phyloP scores from a whole-genome alignment of 2,797 vertebrate genomes.

The Clarias fuscus region DNA sequence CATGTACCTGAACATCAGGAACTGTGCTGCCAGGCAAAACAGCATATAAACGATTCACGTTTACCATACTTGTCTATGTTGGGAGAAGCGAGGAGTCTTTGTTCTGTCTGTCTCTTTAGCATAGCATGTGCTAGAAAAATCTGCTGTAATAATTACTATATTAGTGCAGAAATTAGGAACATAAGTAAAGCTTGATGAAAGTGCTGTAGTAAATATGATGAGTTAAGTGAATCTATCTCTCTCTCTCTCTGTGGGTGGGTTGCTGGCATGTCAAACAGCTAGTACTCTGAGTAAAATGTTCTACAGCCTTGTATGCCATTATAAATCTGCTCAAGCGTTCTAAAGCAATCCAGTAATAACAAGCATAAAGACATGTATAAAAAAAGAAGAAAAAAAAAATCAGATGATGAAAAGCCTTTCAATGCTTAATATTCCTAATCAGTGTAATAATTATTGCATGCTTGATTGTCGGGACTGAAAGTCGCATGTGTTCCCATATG shows the following conservation, averaged over 20 bases:
- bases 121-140: neutral
- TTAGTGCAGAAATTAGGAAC: neutral
- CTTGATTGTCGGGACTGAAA: conserved; percentile 62
- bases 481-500: conserved; percentile 57
- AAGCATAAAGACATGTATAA: neutral
- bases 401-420: conserved; percentile 23
- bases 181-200: neutral
- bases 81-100: neutral
- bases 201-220: conserved; percentile 1
- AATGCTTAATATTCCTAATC: conserved; percentile 53
- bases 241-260: neutral
- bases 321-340: neutral
- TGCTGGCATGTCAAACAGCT: conserved; percentile 12
- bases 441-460: conserved; percentile 60
- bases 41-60: conserved; percentile 11
- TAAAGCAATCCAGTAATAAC: conserved; percentile 5
- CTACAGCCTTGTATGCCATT: conserved; percentile 1
- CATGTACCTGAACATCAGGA: conserved; percentile 33
- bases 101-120: conserved; percentile 37
- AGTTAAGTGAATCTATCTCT: conserved; percentile 3
- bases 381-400: neutral
- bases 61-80: conserved; percentile 3
- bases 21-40: conserved; percentile 4
- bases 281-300: conserved; percentile 6
- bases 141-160: neutral